Evolutionary conservation across 2,797 vertebrate genomes (phyloP), one percentile per base, ranked within the genome.

Genomic region (Triplophysa bombifrons): DNA sequence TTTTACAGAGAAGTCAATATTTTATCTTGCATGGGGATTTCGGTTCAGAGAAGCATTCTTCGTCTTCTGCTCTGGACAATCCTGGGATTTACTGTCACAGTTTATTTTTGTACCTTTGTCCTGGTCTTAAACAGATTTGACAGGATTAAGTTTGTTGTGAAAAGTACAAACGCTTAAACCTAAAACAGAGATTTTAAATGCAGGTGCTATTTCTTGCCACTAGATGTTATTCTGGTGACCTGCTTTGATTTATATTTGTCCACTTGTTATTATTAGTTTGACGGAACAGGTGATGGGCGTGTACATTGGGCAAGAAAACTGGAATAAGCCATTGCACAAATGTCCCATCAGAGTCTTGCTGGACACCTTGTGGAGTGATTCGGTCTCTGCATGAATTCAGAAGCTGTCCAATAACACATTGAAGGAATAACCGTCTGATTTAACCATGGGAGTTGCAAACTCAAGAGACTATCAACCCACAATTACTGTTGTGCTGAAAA

Each of bases 361-460:
- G 22, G n/a, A 41, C 2, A 19, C 22, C 19, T 41, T 55, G 22
- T 46, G 41, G 20, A 51, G 30, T n/a, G 66, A 65, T 60, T 25
- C 3, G 22, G 3, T 16, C 8, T 41, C 30, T 61, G 20, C 20
- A 76, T 60, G 69, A 72, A 53, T 46, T 53, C 13, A 82, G 55
- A 9, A 60, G 25, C 10, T 41, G 1, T 70, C 9, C 19, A 16
- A 13, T 53, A 25, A 30, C 25, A 64, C 20, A 10, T 19, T 75
- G 22, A 58, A 71, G 65, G 55, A 78, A 25, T 67, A 61, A 60
- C 25, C 17, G 10, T 61, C 9, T 38, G 55, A 46, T 72, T 58
- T 34, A 51, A 69, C 74, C 12, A 94, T 94, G 93, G 93, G 93
- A 87, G 93, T 93, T 51, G 87, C 91, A 56, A 93, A 92, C 88